Percentiles rank a stretch among this genome's conserved stretches.
phyloP scores from a whole-genome alignment of 2,888 invertebrate genomes.

The Aricia artaxerxes region DNA sequence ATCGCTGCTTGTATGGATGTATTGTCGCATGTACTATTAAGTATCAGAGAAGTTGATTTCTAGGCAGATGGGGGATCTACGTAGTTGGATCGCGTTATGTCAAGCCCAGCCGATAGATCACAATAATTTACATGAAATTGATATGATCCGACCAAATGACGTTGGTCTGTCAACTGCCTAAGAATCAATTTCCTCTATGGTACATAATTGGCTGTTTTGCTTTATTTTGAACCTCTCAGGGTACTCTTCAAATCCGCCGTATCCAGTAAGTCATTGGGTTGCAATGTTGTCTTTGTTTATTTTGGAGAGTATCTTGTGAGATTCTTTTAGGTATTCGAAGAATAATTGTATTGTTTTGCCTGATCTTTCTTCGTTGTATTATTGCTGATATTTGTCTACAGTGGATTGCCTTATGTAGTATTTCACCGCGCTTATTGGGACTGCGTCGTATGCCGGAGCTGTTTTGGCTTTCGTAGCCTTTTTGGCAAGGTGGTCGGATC shows the following conservation, averaged over 20 bases:
- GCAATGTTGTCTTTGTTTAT: background rate
- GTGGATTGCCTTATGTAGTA: conserved; percentile 7
- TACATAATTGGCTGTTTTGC: background rate
- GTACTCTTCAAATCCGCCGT: background rate
- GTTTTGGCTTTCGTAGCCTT: conserved; percentile 25
- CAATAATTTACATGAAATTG: too few species aligned
- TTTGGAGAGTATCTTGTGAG: background rate
- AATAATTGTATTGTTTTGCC: background rate
- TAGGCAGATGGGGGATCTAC: too few species aligned
- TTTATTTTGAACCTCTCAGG: background rate
- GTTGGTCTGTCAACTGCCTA: too few species aligned
- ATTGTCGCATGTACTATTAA: background rate
- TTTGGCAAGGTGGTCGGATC: conserved; percentile 35
- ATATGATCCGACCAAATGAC: too few species aligned
- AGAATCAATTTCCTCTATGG: too few species aligned
- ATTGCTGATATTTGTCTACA: background rate
- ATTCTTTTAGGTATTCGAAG: background rate
- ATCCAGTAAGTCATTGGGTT: background rate
- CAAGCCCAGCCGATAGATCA: too few species aligned
- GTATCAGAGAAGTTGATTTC: too few species aligned
- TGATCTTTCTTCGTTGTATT: background rate
- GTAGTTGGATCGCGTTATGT: too few species aligned
- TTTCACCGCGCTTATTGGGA: conserved; percentile 31
- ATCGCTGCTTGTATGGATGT: background rate
- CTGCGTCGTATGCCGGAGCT: background rate